These are phyloP conservation scores for Clinocottus analis DNA, from an alignment of 2,113 vertebrate genomes.

Conservation along the genomic window DNA sequence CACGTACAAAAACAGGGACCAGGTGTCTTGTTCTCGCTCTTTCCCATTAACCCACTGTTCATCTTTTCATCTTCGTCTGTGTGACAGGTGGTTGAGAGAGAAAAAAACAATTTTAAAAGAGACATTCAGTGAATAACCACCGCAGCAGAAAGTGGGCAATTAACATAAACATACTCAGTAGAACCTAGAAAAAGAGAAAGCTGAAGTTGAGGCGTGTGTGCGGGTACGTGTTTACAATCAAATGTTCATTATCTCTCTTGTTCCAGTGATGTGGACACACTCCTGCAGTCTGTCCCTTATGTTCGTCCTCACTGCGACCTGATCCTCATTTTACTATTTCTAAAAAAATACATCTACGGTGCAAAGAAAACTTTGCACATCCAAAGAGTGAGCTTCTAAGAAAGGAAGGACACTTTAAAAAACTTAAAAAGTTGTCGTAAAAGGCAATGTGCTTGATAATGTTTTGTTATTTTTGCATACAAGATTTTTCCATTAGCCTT, in stretches of 20 bases:
- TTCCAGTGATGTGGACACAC: slow-evolving; percentile 44
- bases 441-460: background rate
- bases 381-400: slow-evolving; percentile 13
- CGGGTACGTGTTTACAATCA: slow-evolving; percentile 35
- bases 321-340: slow-evolving; percentile 10
- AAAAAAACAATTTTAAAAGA: slow-evolving; percentile 64
- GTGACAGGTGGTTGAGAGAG: slow-evolving; percentile 63
- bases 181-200: slow-evolving; percentile 32
- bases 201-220: slow-evolving; percentile 32
- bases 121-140: slow-evolving; percentile 63
- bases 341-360: background rate
- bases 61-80: slow-evolving; percentile 46
- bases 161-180: slow-evolving; percentile 65
- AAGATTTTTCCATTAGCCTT: slow-evolving; percentile 20
- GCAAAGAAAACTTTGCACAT: background rate
- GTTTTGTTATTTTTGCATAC: background rate
- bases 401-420: slow-evolving; percentile 12
- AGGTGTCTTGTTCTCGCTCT: slow-evolving; percentile 15
- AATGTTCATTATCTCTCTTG: slow-evolving; percentile 66
- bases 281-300: slow-evolving; percentile 23
- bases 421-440: background rate
- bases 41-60: slow-evolving; percentile 35
- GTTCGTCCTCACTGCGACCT: background rate
- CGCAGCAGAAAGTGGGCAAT: slow-evolving; percentile 65
- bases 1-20: no score